A percentile compares a stretch with the other conserved stretches of the same genome.
These are phyloP conservation scores for Caenorhabditis sp. DNA, from an alignment of 2,888 invertebrate genomes.

Conservation along the genomic window DNA sequence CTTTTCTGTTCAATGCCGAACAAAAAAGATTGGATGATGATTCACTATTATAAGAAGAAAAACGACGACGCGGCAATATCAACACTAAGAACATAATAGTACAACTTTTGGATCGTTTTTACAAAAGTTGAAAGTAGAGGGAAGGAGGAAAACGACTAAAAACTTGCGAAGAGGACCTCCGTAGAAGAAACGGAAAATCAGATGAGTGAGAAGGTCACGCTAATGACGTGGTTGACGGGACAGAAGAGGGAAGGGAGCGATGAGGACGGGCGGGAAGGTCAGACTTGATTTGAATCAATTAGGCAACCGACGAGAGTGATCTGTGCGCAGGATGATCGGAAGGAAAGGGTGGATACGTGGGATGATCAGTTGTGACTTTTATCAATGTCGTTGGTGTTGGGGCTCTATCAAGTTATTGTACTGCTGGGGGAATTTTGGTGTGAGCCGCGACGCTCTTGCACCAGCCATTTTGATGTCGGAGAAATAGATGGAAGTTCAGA, in stretches of 20 bases:
- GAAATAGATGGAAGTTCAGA: too few species aligned
- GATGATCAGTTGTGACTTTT: conserved; percentile 23
- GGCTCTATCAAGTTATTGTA: too few species aligned
- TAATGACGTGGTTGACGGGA: conserved; percentile 52
- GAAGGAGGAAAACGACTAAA: background rate
- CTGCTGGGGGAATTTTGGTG: too few species aligned
- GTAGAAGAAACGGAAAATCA: conserved; percentile 14
- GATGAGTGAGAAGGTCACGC: conserved; percentile 54
- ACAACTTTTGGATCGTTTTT: background rate
- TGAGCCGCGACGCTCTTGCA: too few species aligned
- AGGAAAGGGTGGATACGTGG: too few species aligned
- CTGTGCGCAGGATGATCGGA: conserved; percentile 7
- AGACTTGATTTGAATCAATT: conserved; percentile 54
- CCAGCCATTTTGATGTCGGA: too few species aligned
- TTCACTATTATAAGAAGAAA: conserved; percentile 9
- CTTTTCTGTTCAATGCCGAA: background rate
- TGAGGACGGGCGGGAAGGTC: conserved; percentile 29
- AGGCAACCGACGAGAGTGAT: conserved; percentile 20
- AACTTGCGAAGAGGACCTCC: background rate
- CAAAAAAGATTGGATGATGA: conserved; percentile 1
- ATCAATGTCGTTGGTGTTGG: too few species aligned
- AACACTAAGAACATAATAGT: background rate
- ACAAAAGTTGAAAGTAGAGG: background rate
- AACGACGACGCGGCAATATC: background rate
- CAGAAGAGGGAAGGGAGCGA: background rate